These are phyloP conservation scores for Leucozona laternaria DNA, from an alignment of 2,888 invertebrate species.

Conservation along the genomic window DNA sequence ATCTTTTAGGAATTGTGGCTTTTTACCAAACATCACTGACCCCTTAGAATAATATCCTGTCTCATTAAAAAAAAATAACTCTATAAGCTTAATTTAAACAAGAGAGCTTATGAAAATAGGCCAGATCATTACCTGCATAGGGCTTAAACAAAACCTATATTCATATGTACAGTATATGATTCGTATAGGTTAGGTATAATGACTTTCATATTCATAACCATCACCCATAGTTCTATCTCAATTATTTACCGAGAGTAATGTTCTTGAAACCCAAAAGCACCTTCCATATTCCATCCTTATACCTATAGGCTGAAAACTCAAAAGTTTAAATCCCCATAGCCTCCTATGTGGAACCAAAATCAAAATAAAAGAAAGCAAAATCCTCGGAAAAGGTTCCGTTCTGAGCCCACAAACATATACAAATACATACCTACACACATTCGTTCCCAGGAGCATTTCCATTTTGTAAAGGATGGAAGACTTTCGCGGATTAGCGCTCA, in stretches of 20 bases:
- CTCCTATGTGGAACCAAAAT: background rate
- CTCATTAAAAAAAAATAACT: background rate
- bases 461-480: slow-evolving; percentile 65
- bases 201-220: slow-evolving; percentile 10
- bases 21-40: background rate
- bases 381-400: slow-evolving; percentile 27
- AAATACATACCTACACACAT: background rate
- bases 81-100: slow-evolving; percentile 4
- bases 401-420: slow-evolving; percentile 8
- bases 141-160: background rate
- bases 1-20: background rate
- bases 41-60: background rate
- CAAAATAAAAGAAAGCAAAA: slow-evolving; percentile 25
- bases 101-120: slow-evolving; percentile 7
- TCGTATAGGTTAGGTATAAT: background rate
- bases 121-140: slow-evolving; percentile 19
- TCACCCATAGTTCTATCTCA: slow-evolving; percentile 25
- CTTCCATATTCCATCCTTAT: background rate
- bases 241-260: slow-evolving; percentile 28
- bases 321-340: slow-evolving; percentile 44
- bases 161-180: background rate
- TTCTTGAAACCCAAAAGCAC: slow-evolving; percentile 16
- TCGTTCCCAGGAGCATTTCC: slow-evolving; percentile 49
- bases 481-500: slow-evolving; percentile 72
- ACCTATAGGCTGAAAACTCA: background rate